Evolutionary conservation across 1,140 invertebrate genomes (phyloP).

Genomic region (Ruditapes philippinarum): DNA sequence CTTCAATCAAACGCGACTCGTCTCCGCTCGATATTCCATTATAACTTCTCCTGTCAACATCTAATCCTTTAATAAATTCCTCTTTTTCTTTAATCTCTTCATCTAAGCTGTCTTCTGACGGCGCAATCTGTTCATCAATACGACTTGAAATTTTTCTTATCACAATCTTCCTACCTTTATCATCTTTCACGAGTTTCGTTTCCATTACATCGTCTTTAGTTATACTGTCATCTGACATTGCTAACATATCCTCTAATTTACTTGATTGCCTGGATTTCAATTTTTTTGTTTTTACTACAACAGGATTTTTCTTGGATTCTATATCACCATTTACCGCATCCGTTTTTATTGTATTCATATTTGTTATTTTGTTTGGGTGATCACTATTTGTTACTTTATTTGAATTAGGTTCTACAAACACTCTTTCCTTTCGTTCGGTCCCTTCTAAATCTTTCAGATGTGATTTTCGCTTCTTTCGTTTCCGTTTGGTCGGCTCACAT

Average conservation of each 20-base stretch:
- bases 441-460: background rate
- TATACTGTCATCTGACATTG: constrained; percentile 56
- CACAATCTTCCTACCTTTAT: constrained; percentile 37
- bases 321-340: background rate
- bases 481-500: background rate
- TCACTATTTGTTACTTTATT: background rate
- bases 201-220: constrained; percentile 53
- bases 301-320: background rate
- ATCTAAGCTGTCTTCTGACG: constrained; percentile 46
- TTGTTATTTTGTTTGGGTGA: background rate
- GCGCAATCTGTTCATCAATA: constrained; percentile 11
- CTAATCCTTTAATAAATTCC: constrained; percentile 20
- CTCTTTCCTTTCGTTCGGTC: background rate
- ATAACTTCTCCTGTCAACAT: background rate
- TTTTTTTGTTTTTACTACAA: constrained; percentile 20
- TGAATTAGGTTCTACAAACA: background rate
- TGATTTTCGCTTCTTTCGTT: constrained; percentile 25
- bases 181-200: constrained; percentile 35
- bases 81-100: constrained; percentile 37
- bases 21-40: background rate
- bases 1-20: background rate
- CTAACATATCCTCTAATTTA: constrained; percentile 49
- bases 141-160: constrained; percentile 44
- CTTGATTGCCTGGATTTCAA: background rate
- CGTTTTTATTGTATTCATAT: background rate